Evolutionary conservation across 2,797 vertebrate species (phyloP).

Genomic region (Enteromius afrohamiltoni): DNA sequence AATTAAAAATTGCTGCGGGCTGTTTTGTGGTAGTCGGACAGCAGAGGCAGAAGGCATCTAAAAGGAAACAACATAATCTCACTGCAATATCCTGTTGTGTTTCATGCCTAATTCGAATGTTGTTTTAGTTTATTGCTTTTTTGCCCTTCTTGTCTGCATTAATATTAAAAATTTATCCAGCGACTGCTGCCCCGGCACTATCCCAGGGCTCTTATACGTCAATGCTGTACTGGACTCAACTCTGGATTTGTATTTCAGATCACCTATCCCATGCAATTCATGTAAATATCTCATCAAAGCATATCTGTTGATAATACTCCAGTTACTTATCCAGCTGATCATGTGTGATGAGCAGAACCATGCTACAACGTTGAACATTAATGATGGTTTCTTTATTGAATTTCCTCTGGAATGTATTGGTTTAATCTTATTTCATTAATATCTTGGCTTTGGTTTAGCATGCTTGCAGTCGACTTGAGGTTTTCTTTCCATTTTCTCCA

Average conservation of each 20-base stretch:
- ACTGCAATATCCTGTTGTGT: conserved; percentile 99
- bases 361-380: conserved; percentile 1
- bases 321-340: conserved; percentile 15
- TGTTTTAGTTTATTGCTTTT: conserved; percentile 88
- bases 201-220: conserved; percentile 83
- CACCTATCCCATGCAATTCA: conserved; percentile 72
- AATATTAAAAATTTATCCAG: conserved; percentile 94
- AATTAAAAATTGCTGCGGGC: conserved; percentile 77
- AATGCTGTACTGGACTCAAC: conserved; percentile 81
- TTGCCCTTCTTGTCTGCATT: conserved; percentile 82
- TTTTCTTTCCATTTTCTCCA: conserved; percentile 32
- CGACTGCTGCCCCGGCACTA: conserved; percentile 83
- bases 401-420: conserved; percentile 46
- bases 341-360: conserved; percentile 40
- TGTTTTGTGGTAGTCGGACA: conserved; percentile 71
- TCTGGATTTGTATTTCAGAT: conserved; percentile 85
- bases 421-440: conserved; percentile 37
- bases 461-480: conserved; percentile 18
- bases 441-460: conserved; percentile 29
- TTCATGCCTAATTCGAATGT: conserved; percentile 87
- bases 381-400: conserved; percentile 27
- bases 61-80: conserved; percentile 96
- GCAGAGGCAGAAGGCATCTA: conserved; percentile 76
- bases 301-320: conserved; percentile 40
- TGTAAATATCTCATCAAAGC: conserved; percentile 69